A percentile compares a stretch with the other conserved stretches of the same genome.
Conservation (phyloP, 2,888 invertebrate species). For the Malachius bipustulatus region DNA sequence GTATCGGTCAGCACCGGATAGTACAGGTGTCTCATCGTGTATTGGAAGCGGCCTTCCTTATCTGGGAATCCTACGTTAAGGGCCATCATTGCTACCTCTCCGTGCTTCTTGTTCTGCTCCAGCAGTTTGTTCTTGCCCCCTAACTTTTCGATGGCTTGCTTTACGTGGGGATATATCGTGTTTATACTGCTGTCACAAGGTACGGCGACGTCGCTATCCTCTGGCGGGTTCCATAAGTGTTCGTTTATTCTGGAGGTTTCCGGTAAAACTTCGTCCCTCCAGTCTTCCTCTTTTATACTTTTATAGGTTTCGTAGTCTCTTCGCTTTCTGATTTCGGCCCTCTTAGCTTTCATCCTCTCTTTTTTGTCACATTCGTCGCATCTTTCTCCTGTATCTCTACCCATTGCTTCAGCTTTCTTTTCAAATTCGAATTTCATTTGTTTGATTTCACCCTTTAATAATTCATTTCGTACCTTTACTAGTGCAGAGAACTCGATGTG, state of each 20-base stretch:
- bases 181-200: background rate
- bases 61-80: background rate
- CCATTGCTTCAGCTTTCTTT: too few species aligned
- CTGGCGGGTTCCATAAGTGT: background rate
- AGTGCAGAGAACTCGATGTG: too few species aligned
- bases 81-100: background rate
- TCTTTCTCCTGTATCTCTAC: too few species aligned
- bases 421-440: too few species aligned
- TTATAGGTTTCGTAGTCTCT: background rate
- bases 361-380: background rate
- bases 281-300: conserved; percentile 1
- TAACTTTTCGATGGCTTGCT: background rate
- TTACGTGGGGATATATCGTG: background rate
- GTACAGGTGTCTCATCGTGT: background rate
- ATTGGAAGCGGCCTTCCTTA: background rate
- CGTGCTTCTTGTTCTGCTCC: background rate
- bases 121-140: background rate
- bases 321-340: background rate
- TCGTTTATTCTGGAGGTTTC: background rate
- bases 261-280: background rate
- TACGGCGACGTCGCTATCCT: background rate
- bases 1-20: background rate
- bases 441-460: too few species aligned
- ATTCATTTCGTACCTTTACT: too few species aligned
- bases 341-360: background rate